Base-by-base conservation (phyloP, 2,888 invertebrate genomes). In the Helleia helle region DNA sequence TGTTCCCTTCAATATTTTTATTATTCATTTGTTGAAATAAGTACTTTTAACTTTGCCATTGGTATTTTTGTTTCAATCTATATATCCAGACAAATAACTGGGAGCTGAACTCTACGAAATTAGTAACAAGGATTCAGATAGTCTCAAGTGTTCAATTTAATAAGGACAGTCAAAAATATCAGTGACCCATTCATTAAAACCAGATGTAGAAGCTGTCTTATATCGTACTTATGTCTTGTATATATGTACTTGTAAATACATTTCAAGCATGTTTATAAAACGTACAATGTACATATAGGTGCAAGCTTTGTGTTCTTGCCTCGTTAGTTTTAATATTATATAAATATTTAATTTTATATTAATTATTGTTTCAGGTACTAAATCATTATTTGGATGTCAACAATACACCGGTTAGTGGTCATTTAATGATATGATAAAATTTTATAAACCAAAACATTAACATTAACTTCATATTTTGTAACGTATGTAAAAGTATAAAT, bases 121-220 rank as follows among this genome's bases (percentile, higher is more conserved):
- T n/a, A n/a, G n/a, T n/a, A n/a, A n/a, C n/a, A n/a, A n/a, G n/a
- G n/a, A n/a, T n/a, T n/a, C n/a, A n/a, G n/a, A n/a, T n/a, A n/a
- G n/a, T n/a, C 14, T 39, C 24, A 14, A 54, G 48, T 44, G 46
- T 44, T 50, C n/a, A n/a, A n/a, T n/a, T 52, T 7, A 25, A 24
- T 30, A n/a, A 22, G 22, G 34, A 34, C 34, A 12, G 34, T 12
- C 39, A 12, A 39, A 18, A 47, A 47, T 15, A 46, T 45, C 59
- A 65, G 61, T 60, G 51, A 41, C 41, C 40, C 61, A 65, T 71
- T 73, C 67, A 73, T 71, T 61, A 58, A 59, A 65, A 70, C 60
- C 81, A 81, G 74, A 81, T 79, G 80, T 62, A 59, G 58, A 61
- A 52, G 53, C 57, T 59, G 62, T 64, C 74, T 64, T 66, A 50